Evolutionary conservation across 37 sponge, comb jelly and placozoan species (phyloP).

Genomic region (Spongilla lacustris): DNA sequence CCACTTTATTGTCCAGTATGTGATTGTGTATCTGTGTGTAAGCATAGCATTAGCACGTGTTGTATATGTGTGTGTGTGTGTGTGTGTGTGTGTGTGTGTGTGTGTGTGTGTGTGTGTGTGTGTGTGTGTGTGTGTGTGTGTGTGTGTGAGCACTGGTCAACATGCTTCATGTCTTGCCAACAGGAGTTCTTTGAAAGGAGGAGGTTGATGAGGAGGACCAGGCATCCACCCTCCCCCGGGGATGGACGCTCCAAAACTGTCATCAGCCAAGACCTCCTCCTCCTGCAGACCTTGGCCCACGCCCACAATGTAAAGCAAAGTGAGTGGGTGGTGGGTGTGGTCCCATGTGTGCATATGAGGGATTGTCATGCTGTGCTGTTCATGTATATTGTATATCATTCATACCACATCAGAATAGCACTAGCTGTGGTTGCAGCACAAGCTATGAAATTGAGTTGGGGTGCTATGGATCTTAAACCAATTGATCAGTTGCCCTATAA

Average conservation of each 20-base stretch:
- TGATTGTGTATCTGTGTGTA: background rate
- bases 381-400: no score
- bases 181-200: slow-evolving; percentile 77
- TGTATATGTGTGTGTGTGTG: background rate
- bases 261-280: slow-evolving; percentile 59
- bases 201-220: slow-evolving; percentile 23
- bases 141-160: background rate
- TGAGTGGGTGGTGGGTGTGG: no score
- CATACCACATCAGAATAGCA: no score
- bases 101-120: background rate
- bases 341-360: no score
- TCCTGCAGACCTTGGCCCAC: slow-evolving; percentile 12
- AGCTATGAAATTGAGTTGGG: no score
- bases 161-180: background rate
- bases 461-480: no score
- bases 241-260: background rate
- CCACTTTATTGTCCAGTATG: no score
- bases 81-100: background rate
- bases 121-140: background rate
- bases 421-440: no score
- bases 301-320: slow-evolving; percentile 5
- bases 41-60: background rate
- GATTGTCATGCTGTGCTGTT: no score
- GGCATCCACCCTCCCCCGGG: slow-evolving; percentile 2
- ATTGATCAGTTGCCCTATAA: no score